Evolutionary conservation across 2,888 invertebrate species (phyloP), one percentile per base, ranked within the genome.

Genomic region (Leucozona laternaria): DNA sequence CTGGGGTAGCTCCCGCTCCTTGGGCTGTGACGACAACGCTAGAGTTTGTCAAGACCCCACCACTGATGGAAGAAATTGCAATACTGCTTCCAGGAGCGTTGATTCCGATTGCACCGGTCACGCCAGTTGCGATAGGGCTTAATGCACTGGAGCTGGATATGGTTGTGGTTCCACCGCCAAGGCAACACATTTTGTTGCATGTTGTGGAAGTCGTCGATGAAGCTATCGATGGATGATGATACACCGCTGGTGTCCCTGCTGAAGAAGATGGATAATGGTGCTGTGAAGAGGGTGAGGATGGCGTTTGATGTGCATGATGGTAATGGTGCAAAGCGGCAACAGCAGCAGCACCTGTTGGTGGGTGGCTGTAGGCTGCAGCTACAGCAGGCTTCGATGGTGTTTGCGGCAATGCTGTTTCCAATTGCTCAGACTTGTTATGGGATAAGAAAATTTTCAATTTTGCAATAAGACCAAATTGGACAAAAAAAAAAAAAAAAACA

Each of bases 181-280:
- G 84, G 88, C 89, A 89, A 87, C 89, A 89, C 25, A 88, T 89
- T 88, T 89, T 89, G 81, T 88, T 89, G 79, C 89, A 89, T 68
- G 86, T 72, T 40, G 75, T 81, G 22, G 87, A 66, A 17, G 58
- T 62, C 34, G 77, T 13, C 28, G 75, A 82, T 22, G 88, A 81
- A 8, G 80, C 55, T 75, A 87, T 83, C 77, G 79, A 85, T 53
- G 82, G 86, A 86, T 80, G 77, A 72, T 78, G 81, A 70, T 70
- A 79, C 25, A 71, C 72, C 34, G n/a, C n/a, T n/a, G 62, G 37
- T 40, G 85, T 62, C 62, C 79, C 68, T 76, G 79, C 75, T 80
- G 88, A 25, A n/a, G 55, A 22, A 20, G 37, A 58, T 43, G 66
- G 70, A 31, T 64, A 68, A 57, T 78, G 79, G 25, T 84, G 84